Conservation (phyloP, 2,797 vertebrate species). For the Chaetophractus vellerosus region DNA sequence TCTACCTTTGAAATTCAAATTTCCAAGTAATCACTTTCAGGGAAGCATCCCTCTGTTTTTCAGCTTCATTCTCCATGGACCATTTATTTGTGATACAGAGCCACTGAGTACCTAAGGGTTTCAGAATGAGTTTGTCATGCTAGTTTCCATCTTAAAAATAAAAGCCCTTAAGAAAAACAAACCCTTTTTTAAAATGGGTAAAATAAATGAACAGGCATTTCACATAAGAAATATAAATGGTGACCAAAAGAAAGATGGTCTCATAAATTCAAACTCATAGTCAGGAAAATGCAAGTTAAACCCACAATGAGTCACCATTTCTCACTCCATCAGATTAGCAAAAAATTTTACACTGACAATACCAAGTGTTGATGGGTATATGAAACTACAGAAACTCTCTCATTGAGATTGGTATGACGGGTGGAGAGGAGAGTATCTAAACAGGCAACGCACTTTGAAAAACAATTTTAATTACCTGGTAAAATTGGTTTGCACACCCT, state of each 20-base stretch:
- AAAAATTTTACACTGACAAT: slow-evolving; percentile 60
- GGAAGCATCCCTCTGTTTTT: slow-evolving; percentile 63
- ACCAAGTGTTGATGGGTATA: not conserved
- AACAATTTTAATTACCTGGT: not conserved
- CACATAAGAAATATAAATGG: not conserved
- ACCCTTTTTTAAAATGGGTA: slow-evolving; percentile 50
- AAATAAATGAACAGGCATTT: slow-evolving; percentile 70
- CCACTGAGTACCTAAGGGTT: slow-evolving; percentile 28
- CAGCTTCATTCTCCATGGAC: slow-evolving; percentile 72
- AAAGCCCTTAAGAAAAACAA: slow-evolving; percentile 68
- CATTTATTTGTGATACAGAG: slow-evolving; percentile 5
- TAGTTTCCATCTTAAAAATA: slow-evolving; percentile 66
- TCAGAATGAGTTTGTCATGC: slow-evolving; percentile 41
- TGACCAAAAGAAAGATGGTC: not conserved
- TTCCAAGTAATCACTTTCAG: slow-evolving; percentile 69
- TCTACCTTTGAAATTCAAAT: slow-evolving; percentile 74
- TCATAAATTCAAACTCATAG: slow-evolving; percentile 57
- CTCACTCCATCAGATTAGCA: slow-evolving; percentile 67
- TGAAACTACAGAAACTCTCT: slow-evolving; percentile 38
- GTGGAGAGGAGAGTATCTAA: not conserved
- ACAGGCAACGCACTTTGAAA: not conserved
- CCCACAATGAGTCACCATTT: slow-evolving; percentile 57
- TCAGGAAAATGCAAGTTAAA: slow-evolving; percentile 74
- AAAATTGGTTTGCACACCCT: not conserved
- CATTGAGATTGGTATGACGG: not conserved